Conservation (phyloP, 2,113 vertebrate species). For the Nansenia antarctica region DNA sequence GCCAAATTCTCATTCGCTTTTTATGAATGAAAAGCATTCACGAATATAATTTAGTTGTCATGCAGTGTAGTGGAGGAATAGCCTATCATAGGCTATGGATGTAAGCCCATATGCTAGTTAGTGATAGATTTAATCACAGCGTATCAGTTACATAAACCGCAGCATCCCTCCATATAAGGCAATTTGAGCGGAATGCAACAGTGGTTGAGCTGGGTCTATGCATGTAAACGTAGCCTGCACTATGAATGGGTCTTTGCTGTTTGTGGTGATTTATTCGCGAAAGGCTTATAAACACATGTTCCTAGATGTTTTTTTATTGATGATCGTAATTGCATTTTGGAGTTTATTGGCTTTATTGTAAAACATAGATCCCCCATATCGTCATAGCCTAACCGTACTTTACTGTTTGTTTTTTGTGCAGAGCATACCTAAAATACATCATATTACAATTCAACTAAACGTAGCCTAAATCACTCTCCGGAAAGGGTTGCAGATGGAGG, state of each 20-base stretch:
- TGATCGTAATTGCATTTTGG: neutral
- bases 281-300: neutral
- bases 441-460: neutral
- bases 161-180: neutral
- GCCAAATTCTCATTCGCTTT: neutral
- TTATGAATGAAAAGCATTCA: constrained; percentile 18
- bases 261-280: neutral
- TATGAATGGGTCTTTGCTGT: neutral
- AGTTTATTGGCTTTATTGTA: neutral
- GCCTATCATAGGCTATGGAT: neutral
- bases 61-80: neutral
- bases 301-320: neutral
- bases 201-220: neutral
- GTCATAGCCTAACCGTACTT: neutral
- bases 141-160: neutral
- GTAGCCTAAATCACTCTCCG: neutral
- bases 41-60: constrained; percentile 17
- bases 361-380: neutral
- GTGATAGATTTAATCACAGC: neutral
- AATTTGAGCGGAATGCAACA: neutral
- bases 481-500: neutral
- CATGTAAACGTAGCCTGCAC: neutral
- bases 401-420: neutral
- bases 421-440: neutral
- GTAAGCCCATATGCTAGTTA: neutral